A percentile compares a stretch with the other conserved stretches of the same genome.
Evolutionary conservation across 2,888 invertebrate species (phyloP).

Genomic region (Aquatica leii): DNA sequence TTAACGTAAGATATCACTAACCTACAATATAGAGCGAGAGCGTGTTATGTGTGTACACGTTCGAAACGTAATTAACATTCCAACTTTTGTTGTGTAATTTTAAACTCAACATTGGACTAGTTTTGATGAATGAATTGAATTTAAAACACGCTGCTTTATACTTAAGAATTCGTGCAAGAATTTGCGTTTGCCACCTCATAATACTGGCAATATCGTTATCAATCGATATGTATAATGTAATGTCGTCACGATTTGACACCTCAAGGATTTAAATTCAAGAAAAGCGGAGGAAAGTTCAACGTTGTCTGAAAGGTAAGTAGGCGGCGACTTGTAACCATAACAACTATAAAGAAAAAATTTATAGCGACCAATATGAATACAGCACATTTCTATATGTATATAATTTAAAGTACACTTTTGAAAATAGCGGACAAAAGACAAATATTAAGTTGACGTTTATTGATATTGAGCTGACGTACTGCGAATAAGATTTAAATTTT

Average conservation of each 20-base stretch:
- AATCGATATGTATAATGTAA: background rate
- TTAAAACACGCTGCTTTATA: background rate
- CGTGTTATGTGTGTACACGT: conserved; percentile 1
- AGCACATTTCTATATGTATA: too few relatives aligned
- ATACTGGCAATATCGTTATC: background rate
- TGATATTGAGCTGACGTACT: too few relatives aligned
- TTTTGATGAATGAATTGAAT: conserved; percentile 11
- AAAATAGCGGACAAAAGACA: too few relatives aligned
- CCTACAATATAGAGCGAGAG: conserved; percentile 1
- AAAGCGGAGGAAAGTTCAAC: too few relatives aligned
- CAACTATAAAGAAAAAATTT: too few relatives aligned
- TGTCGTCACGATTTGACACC: background rate
- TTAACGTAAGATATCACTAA: conserved; percentile 6
- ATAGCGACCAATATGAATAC: too few relatives aligned
- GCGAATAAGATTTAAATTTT: too few relatives aligned
- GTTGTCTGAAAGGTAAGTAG: too few relatives aligned
- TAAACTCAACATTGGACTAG: conserved; percentile 9
- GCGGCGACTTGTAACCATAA: too few relatives aligned
- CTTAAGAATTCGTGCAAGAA: background rate
- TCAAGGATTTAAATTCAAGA: background rate
- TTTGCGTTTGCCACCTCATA: background rate
- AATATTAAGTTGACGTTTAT: too few relatives aligned
- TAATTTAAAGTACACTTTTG: too few relatives aligned
- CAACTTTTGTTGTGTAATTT: conserved; percentile 12
- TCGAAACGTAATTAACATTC: conserved; percentile 11